Percentiles rank a stretch among this genome's conserved stretches.
These are phyloP conservation scores for Tolmerus cingulatus DNA, from an alignment of 2,888 invertebrate genomes.

Conservation along the genomic window DNA sequence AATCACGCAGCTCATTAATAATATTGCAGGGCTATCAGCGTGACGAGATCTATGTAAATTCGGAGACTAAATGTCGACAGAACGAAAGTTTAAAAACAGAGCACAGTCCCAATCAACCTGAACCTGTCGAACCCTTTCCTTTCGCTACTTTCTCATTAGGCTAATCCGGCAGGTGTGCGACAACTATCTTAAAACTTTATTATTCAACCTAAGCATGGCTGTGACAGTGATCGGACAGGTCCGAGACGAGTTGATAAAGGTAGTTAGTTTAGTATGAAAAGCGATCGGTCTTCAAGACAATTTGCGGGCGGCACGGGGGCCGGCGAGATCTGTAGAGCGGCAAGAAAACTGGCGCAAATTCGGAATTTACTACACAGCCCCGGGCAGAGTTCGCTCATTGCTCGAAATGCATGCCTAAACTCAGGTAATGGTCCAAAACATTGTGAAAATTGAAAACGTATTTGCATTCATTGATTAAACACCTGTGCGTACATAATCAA, in stretches of 20 bases:
- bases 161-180: background rate
- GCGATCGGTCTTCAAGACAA: background rate
- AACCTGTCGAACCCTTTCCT: background rate
- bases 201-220: background rate
- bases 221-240: background rate
- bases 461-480: background rate
- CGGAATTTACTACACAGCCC: background rate
- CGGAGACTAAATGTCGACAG: background rate
- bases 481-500: background rate
- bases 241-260: background rate
- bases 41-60: background rate
- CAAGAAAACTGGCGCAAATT: background rate
- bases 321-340: background rate
- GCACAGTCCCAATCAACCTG: background rate
- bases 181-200: background rate
- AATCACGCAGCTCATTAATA: background rate
- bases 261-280: background rate
- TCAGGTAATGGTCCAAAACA: background rate
- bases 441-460: background rate
- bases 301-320: background rate
- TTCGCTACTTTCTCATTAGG: background rate
- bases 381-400: background rate
- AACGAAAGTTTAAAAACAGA: background rate
- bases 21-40: background rate
- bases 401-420: background rate